These are phyloP conservation scores for Delia radicum DNA, from an alignment of 1,140 invertebrate species.

Conservation along the genomic window DNA sequence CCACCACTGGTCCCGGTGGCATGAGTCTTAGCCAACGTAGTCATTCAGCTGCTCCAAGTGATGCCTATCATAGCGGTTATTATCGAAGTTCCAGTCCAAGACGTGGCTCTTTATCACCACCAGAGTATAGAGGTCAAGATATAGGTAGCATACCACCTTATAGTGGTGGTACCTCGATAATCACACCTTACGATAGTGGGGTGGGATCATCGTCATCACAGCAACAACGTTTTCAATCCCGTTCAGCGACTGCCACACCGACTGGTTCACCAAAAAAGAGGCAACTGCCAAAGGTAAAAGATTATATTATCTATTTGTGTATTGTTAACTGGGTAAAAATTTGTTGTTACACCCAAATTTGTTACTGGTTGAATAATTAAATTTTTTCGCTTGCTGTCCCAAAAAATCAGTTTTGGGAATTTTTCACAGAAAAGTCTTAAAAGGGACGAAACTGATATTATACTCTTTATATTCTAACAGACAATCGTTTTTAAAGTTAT, in stretches of 20 bases:
- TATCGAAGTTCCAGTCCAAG: constrained; percentile 53
- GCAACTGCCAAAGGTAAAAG: constrained; percentile 83
- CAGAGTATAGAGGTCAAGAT: constrained; percentile 55
- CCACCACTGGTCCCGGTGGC: constrained; percentile 59
- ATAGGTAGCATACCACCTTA: constrained; percentile 56
- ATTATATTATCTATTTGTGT: neutral
- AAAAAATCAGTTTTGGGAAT: too few relatives aligned
- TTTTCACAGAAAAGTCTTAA: too few relatives aligned
- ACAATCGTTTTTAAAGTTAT: too few relatives aligned
- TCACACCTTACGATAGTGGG: constrained; percentile 26
- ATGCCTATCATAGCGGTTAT: constrained; percentile 48
- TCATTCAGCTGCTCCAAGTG: constrained; percentile 57
- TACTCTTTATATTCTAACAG: too few relatives aligned
- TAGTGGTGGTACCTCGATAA: constrained; percentile 33
- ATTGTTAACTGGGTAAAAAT: too few relatives aligned
- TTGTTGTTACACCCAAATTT: too few relatives aligned
- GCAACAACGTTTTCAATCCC: constrained; percentile 70
- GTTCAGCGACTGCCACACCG: constrained; percentile 88
- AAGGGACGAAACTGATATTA: too few relatives aligned
- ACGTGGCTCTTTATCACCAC: constrained; percentile 53
- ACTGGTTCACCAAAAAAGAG: constrained; percentile 93
- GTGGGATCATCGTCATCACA: constrained; percentile 42
- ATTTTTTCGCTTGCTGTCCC: too few relatives aligned
- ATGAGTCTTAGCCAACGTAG: constrained; percentile 56
- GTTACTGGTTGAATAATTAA: too few relatives aligned